Evolutionary conservation across 2,113 vertebrate genomes (phyloP).

Genomic region (Pterophyllum scalare): DNA sequence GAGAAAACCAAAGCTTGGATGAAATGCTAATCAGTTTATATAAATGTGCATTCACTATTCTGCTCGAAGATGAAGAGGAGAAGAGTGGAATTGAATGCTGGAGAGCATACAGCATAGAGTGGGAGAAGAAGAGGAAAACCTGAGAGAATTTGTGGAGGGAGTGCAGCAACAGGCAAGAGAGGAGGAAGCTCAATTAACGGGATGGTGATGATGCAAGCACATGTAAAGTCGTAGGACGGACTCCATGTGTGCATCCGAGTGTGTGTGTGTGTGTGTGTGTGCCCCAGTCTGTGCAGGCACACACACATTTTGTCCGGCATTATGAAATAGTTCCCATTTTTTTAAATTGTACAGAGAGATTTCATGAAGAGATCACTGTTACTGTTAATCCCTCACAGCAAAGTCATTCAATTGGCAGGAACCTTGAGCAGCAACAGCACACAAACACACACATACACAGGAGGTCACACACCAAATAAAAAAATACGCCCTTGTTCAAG

Average conservation of each 20-base stretch:
- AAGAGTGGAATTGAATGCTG: constrained; percentile 15
- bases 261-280: neutral
- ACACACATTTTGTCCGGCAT: neutral
- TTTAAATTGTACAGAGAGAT: constrained; percentile 36
- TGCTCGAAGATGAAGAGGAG: constrained; percentile 31
- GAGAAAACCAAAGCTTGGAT: constrained; percentile 27
- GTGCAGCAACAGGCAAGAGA: constrained; percentile 23
- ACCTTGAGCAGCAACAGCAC: constrained; percentile 43
- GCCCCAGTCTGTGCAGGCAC: neutral
- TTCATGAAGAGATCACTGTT: constrained; percentile 47
- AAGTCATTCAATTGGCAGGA: constrained; percentile 60
- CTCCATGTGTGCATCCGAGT: neutral
- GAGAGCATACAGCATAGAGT: constrained; percentile 7
- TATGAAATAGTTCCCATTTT: neutral
- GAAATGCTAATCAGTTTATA: constrained; percentile 63
- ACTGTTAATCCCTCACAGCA: constrained; percentile 60
- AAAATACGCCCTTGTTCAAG: constrained; percentile 66
- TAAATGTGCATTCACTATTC: constrained; percentile 39
- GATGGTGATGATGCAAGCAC: constrained; percentile 70
- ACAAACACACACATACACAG: constrained; percentile 22
- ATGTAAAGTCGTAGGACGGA: constrained; percentile 56
- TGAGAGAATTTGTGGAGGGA: neutral
- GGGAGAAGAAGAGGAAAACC: constrained; percentile 15
- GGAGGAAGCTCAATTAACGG: constrained; percentile 59
- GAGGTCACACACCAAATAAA: constrained; percentile 49